Conservation (phyloP, 1,140 invertebrate genomes). For the Drosophila trapezifrons region DNA sequence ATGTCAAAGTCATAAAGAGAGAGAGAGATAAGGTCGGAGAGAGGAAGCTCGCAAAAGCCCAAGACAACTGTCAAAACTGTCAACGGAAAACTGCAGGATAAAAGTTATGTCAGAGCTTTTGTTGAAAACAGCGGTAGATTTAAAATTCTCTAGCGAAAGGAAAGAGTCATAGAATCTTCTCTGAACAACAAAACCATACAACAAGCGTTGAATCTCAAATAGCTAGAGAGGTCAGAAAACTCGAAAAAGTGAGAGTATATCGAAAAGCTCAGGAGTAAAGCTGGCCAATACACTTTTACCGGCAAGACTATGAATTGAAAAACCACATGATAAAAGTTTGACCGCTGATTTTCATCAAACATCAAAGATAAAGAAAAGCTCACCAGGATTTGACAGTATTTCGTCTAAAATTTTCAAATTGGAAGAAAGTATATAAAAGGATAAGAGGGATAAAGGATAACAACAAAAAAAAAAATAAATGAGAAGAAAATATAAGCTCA, state of each 20-base stretch:
- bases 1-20: conserved; percentile 76
- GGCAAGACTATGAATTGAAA: background rate
- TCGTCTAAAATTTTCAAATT: background rate
- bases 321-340: background rate
- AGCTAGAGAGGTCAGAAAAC: background rate
- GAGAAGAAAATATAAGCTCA: conserved; percentile 1
- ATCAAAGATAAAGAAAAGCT: too few relatives aligned
- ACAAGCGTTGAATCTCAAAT: background rate
- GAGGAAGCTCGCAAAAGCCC: conserved; percentile 19
- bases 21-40: conserved; percentile 10
- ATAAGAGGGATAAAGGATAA: too few relatives aligned
- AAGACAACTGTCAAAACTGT: conserved; percentile 28
- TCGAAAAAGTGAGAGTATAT: background rate
- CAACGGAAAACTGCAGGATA: conserved; percentile 7
- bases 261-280: background rate
- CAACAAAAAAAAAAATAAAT: background rate
- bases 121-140: conserved; percentile 3
- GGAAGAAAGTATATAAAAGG: background rate
- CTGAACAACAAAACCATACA: background rate
- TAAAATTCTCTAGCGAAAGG: background rate
- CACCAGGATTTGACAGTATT: background rate
- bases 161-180: background rate
- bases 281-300: background rate
- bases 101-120: background rate
- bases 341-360: too few relatives aligned